These are phyloP conservation scores for Alces alces DNA, from an alignment of 2,113 vertebrate genomes.

Conservation along the genomic window DNA sequence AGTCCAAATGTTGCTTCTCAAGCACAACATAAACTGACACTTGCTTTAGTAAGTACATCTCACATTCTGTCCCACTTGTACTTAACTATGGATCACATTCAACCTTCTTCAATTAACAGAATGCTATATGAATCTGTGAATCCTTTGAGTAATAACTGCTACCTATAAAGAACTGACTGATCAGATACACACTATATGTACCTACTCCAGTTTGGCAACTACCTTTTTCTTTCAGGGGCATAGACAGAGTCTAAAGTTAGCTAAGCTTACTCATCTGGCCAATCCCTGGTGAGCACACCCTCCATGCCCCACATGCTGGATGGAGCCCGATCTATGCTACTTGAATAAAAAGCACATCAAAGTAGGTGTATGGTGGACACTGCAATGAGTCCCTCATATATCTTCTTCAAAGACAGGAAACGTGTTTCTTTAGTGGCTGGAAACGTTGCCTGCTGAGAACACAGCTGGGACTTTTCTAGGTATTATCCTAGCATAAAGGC, in stretches of 20 bases:
- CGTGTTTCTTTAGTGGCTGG: neutral
- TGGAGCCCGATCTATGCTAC: neutral
- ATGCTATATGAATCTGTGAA: neutral
- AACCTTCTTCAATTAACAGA: neutral
- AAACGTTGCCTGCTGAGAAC: neutral
- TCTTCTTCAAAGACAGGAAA: neutral
- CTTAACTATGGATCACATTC: neutral
- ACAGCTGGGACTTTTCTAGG: neutral
- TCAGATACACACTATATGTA: neutral
- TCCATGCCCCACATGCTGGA: neutral
- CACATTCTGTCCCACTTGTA: neutral
- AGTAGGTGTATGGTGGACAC: neutral
- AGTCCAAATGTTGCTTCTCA: neutral
- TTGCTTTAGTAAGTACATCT: neutral
- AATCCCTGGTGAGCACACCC: neutral
- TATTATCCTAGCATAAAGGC: neutral
- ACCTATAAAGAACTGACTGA: neutral
- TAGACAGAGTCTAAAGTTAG: neutral
- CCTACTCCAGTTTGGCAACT: neutral
- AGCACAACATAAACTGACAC: neutral
- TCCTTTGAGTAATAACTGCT: neutral
- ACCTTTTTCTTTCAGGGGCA: neutral
- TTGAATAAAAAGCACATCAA: neutral
- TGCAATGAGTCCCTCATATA: neutral
- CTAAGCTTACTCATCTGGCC: neutral